Conservation (phyloP, 2,113 vertebrate species). For the Ceyx cyanopectus region DNA sequence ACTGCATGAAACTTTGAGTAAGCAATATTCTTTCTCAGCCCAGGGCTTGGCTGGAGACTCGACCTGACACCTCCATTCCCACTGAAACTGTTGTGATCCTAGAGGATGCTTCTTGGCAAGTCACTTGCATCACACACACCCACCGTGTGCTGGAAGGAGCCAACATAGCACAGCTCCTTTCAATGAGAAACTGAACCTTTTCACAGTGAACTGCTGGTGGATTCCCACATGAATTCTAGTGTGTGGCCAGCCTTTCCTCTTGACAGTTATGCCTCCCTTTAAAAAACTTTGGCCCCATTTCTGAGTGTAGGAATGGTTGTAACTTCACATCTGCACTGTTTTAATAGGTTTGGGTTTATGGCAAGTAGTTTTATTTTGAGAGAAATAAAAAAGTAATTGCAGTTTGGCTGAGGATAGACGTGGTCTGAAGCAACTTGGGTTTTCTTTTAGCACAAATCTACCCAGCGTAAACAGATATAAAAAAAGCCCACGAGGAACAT, state of each 20-base stretch:
- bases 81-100: neutral
- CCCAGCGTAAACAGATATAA: constrained; percentile 17
- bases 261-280: fast-evolving
- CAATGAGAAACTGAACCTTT: neutral
- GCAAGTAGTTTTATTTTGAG: constrained; percentile 39
- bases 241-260: neutral
- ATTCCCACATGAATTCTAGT: neutral
- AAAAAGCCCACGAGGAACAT: neutral
- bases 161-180: neutral
- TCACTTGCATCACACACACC: fast-evolving
- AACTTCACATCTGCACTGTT: constrained; percentile 43
- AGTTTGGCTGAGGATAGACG: constrained; percentile 17
- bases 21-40: neutral
- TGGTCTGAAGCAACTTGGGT: neutral
- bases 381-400: constrained; percentile 44
- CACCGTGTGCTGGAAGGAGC: fast-evolving
- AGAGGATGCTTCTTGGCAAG: neutral
- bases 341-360: neutral
- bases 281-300: neutral
- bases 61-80: neutral
- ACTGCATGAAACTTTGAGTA: neutral
- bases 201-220: fast-evolving
- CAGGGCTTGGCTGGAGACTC: neutral
- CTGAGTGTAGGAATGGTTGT: neutral
- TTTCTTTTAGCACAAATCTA: constrained; percentile 14